Evolutionary conservation across 2,113 vertebrate genomes (phyloP), one percentile per base, ranked within the genome.

Genomic region (Cricetomys ansorgei): DNA sequence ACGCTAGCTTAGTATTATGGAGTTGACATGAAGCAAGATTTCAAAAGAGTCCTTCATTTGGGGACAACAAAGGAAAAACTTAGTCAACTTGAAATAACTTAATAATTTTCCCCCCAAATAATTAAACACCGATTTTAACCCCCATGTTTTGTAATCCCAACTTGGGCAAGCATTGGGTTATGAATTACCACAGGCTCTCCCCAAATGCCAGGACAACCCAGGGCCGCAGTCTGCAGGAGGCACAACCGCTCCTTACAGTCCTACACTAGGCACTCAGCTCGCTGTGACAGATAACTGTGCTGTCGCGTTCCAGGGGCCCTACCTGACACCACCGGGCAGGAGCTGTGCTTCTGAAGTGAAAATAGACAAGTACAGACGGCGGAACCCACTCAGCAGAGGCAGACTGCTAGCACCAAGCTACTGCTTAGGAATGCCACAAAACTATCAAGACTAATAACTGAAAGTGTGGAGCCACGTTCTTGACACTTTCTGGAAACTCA

Each of bases 51-150:
- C 59, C 53, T 91, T 92, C 89, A 79, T 34, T 86, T 73, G 87
- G 43, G n/a, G 34, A 23, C 59, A 94, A 70, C 2, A n/a, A 7
- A 65, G 45, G 12, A 93, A 57, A 92, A 94, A 48, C n/a, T 72
- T 34, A 94, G 55, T 25, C 88, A 89, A 92, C 76, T 87, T 92
- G n/a, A 95, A 95, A 93, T 45, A 91, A 93, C 69, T 25, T 75
- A 43, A 76, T 75, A 17, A 57, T 31, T 88, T 45, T 86, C 88
- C 53, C 86, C 37, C 34, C 75, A 96, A 93, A 45, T 83, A 75
- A 69, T 64, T 89, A 92, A 96, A 92, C 75, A 94, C 31, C 37
- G 95, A 88, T 77, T 89, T 64, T 90, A 84, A 88, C 27, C 34
- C 34, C 10, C 37, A 1, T 48, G 93, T 57, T 64, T 72, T 93